phyloP scores from a whole-genome alignment of 2,113 vertebrate species.

The Semnornis frantzii region DNA sequence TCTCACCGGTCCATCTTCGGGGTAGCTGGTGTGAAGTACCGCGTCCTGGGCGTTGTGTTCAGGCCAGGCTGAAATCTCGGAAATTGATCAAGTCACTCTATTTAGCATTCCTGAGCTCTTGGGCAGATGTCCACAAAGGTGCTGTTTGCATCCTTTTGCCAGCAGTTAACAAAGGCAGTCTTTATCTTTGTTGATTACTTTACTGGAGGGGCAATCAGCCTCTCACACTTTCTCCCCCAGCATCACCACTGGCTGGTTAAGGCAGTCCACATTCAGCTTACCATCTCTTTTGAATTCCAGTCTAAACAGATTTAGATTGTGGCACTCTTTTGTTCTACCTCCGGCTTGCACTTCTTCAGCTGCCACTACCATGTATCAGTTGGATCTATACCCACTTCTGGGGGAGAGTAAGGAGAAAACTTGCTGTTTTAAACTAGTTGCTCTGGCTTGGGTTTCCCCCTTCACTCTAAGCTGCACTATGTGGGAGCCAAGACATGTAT shows the following conservation, averaged over 20 bases:
- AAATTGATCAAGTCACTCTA: too few relatives aligned
- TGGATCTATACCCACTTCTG: background rate
- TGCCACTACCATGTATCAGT: background rate
- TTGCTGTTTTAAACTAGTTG: background rate
- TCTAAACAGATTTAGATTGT: background rate
- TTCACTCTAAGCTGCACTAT: background rate
- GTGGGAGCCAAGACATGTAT: background rate
- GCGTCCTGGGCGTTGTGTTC: too few relatives aligned
- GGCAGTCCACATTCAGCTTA: background rate
- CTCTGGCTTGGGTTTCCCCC: background rate
- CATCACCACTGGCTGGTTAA: background rate
- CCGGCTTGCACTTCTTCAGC: background rate
- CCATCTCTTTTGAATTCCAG: background rate
- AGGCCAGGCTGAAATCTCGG: too few relatives aligned
- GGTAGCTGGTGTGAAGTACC: too few relatives aligned
- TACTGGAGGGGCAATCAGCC: too few relatives aligned
- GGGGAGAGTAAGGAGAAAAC: background rate
- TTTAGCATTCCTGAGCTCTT: too few relatives aligned
- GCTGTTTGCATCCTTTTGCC: too few relatives aligned
- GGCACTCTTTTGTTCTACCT: background rate
- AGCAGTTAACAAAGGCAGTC: too few relatives aligned
- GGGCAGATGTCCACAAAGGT: too few relatives aligned
- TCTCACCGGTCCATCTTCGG: too few relatives aligned
- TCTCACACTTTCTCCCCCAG: background rate
- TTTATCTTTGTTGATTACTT: too few relatives aligned